Evolutionary conservation across 2,113 vertebrate species (phyloP).

Genomic region (Chionodraco myersi): DNA sequence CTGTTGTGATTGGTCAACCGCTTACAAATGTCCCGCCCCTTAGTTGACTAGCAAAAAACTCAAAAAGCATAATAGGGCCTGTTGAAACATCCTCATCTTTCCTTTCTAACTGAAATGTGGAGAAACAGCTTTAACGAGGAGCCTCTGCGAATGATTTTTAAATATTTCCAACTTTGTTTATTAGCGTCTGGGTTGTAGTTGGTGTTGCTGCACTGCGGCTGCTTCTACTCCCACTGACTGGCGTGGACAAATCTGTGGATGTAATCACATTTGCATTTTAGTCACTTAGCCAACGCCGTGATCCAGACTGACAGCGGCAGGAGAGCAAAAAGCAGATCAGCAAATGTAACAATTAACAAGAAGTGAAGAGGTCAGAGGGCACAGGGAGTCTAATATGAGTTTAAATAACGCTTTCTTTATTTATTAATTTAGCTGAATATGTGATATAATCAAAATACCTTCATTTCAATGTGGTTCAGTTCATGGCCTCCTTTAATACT

Average conservation of each 20-base stretch:
- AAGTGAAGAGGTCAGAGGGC: background rate
- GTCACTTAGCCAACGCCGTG: conserved; percentile 21
- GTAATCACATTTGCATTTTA: conserved; percentile 53
- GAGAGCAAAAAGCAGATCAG: background rate
- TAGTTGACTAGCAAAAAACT: too few relatives aligned
- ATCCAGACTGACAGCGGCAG: background rate
- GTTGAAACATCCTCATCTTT: too few relatives aligned
- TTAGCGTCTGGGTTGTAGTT: background rate
- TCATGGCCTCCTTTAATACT: background rate
- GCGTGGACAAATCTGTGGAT: conserved; percentile 15
- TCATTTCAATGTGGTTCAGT: background rate
- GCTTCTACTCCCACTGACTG: conserved; percentile 8
- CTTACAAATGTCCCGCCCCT: too few relatives aligned
- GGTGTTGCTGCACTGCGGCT: conserved; percentile 44
- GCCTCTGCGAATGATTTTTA: background rate
- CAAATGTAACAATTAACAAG: background rate
- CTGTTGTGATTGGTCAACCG: too few relatives aligned
- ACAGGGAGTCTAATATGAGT: background rate
- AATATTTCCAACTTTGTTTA: background rate
- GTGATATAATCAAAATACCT: background rate
- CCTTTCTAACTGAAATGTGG: too few relatives aligned
- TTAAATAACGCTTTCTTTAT: background rate
- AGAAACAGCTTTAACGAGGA: too few relatives aligned
- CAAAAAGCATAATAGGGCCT: too few relatives aligned
- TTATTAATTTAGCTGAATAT: background rate